Conservation (phyloP, 2,888 invertebrate species). For the Leucozona laternaria region DNA sequence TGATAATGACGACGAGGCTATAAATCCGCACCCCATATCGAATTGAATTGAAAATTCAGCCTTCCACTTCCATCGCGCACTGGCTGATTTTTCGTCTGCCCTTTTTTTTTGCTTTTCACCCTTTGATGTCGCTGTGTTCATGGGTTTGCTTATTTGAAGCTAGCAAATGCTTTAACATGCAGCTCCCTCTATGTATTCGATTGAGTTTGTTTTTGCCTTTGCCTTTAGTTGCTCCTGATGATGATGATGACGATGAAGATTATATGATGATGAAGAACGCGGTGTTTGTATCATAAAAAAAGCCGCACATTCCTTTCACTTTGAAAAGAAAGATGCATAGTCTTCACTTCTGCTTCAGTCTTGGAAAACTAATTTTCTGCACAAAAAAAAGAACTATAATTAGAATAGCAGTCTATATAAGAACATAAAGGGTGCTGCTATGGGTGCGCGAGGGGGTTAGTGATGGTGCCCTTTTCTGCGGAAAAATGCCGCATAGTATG, state of each 20-base stretch:
- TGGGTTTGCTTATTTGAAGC: conserved; percentile 22
- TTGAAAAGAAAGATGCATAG: conserved; percentile 21
- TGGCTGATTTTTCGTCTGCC: background rate
- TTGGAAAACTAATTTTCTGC: conserved; percentile 59
- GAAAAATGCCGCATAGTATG: conserved; percentile 17
- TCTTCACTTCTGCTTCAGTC: no score
- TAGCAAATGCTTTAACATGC: conserved; percentile 26
- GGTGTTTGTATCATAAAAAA: conserved; percentile 57
- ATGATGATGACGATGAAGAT: conserved; percentile 33
- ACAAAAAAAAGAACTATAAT: conserved; percentile 61
- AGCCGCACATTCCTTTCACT: conserved; percentile 65
- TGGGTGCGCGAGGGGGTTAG: background rate
- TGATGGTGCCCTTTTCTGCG: conserved; percentile 1
- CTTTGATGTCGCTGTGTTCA: no score
- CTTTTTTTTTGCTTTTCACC: background rate
- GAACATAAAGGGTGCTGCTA: background rate
- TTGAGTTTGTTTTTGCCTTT: conserved; percentile 5
- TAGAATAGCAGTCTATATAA: conserved; percentile 41
- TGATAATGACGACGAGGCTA: conserved; percentile 71
- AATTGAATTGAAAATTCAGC: conserved; percentile 73
- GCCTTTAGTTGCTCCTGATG: conserved; percentile 5
- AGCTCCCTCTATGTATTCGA: conserved; percentile 32
- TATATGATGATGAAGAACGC: conserved; percentile 42
- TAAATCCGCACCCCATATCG: conserved; percentile 72
- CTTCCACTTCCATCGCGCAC: background rate